Percentiles rank a stretch among this genome's conserved stretches.
phyloP scores from a whole-genome alignment of 2,113 vertebrate species.

The Tiliqua scincoides region DNA sequence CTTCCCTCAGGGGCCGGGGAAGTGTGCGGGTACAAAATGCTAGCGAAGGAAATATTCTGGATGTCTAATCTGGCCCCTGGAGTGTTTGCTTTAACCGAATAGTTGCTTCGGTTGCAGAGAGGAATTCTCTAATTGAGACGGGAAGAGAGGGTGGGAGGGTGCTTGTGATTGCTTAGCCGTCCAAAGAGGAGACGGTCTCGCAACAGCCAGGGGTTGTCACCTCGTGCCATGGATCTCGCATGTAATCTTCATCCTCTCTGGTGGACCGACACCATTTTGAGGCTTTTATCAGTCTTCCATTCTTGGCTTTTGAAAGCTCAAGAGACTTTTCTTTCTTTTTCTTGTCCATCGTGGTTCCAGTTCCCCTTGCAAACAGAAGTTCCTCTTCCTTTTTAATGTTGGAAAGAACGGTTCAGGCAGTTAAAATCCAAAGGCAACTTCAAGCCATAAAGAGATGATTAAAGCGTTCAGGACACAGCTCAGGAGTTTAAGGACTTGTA shows the following conservation, averaged over 20 bases:
- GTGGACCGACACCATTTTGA: neutral
- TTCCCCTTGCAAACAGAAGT: too few species aligned
- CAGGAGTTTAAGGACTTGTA: too few species aligned
- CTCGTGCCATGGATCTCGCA: neutral
- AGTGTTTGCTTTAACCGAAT: constrained; percentile 58
- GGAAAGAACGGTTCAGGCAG: too few species aligned
- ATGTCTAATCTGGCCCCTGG: constrained; percentile 1
- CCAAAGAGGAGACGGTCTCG: rapidly evolving
- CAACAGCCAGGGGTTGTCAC: neutral
- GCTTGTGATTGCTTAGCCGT: neutral
- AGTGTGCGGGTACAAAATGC: constrained; percentile 65
- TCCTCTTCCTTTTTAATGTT: neutral
- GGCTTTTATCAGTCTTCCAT: neutral
- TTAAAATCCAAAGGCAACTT: too few species aligned
- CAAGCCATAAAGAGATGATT: too few species aligned
- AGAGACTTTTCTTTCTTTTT: neutral
- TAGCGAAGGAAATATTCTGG: constrained; percentile 57
- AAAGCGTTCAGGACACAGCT: too few species aligned
- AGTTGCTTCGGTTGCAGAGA: constrained; percentile 24
- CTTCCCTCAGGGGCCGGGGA: constrained; percentile 57
- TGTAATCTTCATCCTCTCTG: neutral
- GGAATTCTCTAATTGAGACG: constrained; percentile 7
- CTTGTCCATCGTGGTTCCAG: too few species aligned
- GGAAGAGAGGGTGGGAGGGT: constrained; percentile 17
- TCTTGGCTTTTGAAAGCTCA: neutral